phyloP scores from a whole-genome alignment of 2,797 vertebrate species.

The Gastrophryne carolinensis region DNA sequence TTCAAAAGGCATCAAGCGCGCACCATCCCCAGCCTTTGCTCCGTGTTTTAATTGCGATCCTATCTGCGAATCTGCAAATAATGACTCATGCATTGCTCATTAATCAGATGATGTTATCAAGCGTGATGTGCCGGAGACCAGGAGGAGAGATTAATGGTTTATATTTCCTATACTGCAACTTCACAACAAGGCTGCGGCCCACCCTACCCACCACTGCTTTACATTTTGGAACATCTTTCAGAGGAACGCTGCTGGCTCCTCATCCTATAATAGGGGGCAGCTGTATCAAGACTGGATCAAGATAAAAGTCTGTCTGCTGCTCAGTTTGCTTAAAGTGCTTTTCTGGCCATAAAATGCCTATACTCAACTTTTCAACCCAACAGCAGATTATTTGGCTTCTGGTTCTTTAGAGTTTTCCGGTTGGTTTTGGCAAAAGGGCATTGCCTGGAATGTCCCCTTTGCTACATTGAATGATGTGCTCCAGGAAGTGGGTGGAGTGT shows the following conservation, averaged over 20 bases:
- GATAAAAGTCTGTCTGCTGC: too few species aligned
- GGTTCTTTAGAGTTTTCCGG: too few species aligned
- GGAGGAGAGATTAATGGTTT: constrained; percentile 49
- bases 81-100: constrained; percentile 51
- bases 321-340: too few species aligned
- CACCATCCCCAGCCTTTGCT: constrained; percentile 47
- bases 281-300: too few species aligned
- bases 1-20: constrained; percentile 40
- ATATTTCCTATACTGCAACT: constrained; percentile 38
- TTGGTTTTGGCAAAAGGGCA: too few species aligned
- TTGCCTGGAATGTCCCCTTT: too few species aligned
- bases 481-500: too few species aligned
- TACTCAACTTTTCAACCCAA: too few species aligned
- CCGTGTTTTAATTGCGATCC: constrained; percentile 50
- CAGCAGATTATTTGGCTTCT: too few species aligned
- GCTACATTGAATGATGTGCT: too few species aligned
- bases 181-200: constrained; percentile 23
- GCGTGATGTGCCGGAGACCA: constrained; percentile 34
- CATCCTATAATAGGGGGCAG: too few species aligned
- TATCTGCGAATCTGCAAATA: constrained; percentile 53
- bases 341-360: too few species aligned
- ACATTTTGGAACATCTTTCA: constrained; percentile 21
- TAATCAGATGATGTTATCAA: constrained; percentile 54
- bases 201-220: constrained; percentile 16
- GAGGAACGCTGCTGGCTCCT: constrained; percentile 16